These are phyloP conservation scores for Oscheius sp. DNA, from an alignment of 2,888 invertebrate species.

Conservation along the genomic window DNA sequence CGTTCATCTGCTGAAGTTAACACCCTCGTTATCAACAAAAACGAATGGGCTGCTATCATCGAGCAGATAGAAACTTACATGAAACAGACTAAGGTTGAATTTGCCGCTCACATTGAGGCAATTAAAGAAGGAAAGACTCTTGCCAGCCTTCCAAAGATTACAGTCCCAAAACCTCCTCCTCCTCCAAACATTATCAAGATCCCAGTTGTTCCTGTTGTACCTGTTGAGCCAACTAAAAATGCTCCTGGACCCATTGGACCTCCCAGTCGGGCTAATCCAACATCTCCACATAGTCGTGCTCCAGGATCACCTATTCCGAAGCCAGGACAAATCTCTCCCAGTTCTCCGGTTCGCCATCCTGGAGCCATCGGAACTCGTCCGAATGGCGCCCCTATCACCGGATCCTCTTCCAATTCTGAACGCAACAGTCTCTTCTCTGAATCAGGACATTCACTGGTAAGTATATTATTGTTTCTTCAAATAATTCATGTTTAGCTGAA, in stretches of 20 bases:
- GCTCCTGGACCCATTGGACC: constrained; percentile 39
- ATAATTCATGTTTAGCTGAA: neutral
- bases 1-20: constrained; percentile 16
- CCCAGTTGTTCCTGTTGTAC: constrained; percentile 32
- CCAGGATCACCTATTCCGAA: constrained; percentile 19
- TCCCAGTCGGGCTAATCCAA: neutral
- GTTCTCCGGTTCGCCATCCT: constrained; percentile 30
- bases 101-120: constrained; percentile 50
- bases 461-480: neutral
- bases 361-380: constrained; percentile 38
- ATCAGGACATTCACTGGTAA: neutral
- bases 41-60: constrained; percentile 34
- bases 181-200: constrained; percentile 47
- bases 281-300: constrained; percentile 16
- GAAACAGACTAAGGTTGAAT: constrained; percentile 48
- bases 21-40: constrained; percentile 13
- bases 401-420: constrained; percentile 3
- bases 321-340: constrained; percentile 23
- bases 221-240: constrained; percentile 35
- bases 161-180: constrained; percentile 59
- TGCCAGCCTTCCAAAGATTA: constrained; percentile 52
- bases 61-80: constrained; percentile 39
- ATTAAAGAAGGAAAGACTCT: constrained; percentile 60
- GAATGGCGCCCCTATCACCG: constrained; percentile 29
- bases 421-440: neutral